A percentile compares a stretch with the other conserved stretches of the same genome.
Conservation (phyloP, 2,888 invertebrate genomes). For the Masnerella sp. region DNA sequence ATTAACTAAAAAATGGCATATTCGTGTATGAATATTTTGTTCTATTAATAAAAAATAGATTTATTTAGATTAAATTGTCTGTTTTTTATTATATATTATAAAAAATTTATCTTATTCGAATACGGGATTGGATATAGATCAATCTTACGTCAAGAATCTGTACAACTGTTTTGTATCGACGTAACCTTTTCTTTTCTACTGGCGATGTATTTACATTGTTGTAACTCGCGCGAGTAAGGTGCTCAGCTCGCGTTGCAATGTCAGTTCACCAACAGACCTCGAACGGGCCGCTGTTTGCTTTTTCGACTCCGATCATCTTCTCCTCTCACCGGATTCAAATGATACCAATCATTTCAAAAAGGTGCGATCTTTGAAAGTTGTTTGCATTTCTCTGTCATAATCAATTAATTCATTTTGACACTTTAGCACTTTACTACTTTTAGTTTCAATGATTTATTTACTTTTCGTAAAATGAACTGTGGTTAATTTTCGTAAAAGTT, state of each 20-base stretch:
- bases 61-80: no score
- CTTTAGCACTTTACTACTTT: no score
- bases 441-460: not conserved
- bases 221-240: constrained; percentile 33
- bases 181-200: constrained; percentile 27
- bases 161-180: constrained; percentile 35
- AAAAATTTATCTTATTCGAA: not conserved
- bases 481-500: no score
- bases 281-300: constrained; percentile 24
- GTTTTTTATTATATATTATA: no score
- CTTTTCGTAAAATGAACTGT: not conserved
- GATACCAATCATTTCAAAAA: constrained; percentile 29
- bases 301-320: not conserved
- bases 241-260: constrained; percentile 25
- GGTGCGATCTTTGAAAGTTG: constrained; percentile 12
- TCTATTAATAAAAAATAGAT: no score
- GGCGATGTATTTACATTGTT: constrained; percentile 32
- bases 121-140: constrained; percentile 1
- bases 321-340: constrained; percentile 7
- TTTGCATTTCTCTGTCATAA: no score
- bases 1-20: no score
- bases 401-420: no score
- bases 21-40: no score
- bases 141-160: constrained; percentile 46
- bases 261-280: constrained; percentile 39